Base-by-base conservation (phyloP, 2,888 invertebrate species). In the Tipula unca region DNA sequence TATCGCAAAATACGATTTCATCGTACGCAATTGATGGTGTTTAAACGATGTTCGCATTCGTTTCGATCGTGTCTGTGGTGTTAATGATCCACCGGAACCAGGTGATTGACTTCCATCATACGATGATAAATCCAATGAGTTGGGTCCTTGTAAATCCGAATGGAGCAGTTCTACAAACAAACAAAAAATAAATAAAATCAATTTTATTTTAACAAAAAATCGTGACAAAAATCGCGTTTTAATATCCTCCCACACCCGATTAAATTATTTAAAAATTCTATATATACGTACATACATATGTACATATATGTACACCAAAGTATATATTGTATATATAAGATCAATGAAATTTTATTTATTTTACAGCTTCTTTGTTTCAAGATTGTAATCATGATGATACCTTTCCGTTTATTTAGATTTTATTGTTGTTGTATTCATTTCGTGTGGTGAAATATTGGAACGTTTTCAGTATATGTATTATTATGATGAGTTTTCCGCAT, bases 41-140 rank as follows among this genome's bases (percentile, higher is more conserved):
- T 99, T 99, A 93, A 99, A 99, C 88, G 97, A 98, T 83, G 98
- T 99, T 85, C 98, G 93, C 96, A 98, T 98, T 86, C 98, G 93
- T 91, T 99, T 99, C 69, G 96, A 95, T 86, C 96, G 87, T 86
- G 87, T 82, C 85, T 87, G 87, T 29, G 86, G 86, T 32, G 87
- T 85, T 48, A 87, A 82, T 84, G 87, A 87, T 69, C 87, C 86
- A 82, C 86, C 86, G 8, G 87, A 87, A 25, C 87, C 86, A 17
- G 88, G 87, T 29, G 87, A 88, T 87, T 87, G 87, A 85, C 87
- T 87, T 48, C 87, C 87, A 85, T 88, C 88, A 82, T 88, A 88
- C 29, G 87, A 86, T 25, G 87, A 87, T 85, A 88, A 85, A 84
- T 88, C 88, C 86, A 88, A 84, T 32, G 87, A 87, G 29, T 87